Evolutionary conservation across 1,140 invertebrate species (phyloP).

Genomic region (Sogatella furcifera): DNA sequence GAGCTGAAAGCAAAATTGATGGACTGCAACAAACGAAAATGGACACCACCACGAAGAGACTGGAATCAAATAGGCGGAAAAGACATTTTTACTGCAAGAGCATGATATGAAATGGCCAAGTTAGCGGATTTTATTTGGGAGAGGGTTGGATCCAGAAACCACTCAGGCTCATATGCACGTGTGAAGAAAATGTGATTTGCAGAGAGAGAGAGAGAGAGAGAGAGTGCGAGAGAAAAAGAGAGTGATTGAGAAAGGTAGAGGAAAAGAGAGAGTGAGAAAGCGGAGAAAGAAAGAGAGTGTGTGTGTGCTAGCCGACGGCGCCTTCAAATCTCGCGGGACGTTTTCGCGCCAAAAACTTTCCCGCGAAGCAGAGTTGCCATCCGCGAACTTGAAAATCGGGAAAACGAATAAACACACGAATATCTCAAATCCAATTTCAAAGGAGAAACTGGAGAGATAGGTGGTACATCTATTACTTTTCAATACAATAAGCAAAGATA

Average conservation of each 20-base stretch:
- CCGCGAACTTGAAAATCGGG: too few relatives aligned
- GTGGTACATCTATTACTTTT: too few relatives aligned
- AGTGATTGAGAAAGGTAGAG: too few relatives aligned
- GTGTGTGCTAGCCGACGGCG: not conserved
- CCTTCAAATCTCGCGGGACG: not conserved
- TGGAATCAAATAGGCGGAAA: not conserved
- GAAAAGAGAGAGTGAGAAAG: too few relatives aligned
- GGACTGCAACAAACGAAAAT: not conserved
- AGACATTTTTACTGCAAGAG: too few relatives aligned
- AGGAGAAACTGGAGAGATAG: too few relatives aligned
- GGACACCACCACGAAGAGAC: not conserved
- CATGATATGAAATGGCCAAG: too few relatives aligned
- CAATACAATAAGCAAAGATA: too few relatives aligned
- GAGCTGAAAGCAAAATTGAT: not conserved
- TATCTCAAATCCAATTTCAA: too few relatives aligned
- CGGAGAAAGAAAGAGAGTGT: constrained; percentile 13
- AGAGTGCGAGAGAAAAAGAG: too few relatives aligned
- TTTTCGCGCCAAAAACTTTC: not conserved
- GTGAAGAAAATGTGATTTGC: constrained; percentile 1
- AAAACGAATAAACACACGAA: too few relatives aligned
- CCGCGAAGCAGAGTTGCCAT: not conserved
- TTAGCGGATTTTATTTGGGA: not conserved
- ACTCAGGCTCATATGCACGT: not conserved
- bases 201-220: constrained; percentile 16
- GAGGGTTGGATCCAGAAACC: not conserved